phyloP scores from a whole-genome alignment of 2,113 vertebrate genomes.

The Lepus americanus region DNA sequence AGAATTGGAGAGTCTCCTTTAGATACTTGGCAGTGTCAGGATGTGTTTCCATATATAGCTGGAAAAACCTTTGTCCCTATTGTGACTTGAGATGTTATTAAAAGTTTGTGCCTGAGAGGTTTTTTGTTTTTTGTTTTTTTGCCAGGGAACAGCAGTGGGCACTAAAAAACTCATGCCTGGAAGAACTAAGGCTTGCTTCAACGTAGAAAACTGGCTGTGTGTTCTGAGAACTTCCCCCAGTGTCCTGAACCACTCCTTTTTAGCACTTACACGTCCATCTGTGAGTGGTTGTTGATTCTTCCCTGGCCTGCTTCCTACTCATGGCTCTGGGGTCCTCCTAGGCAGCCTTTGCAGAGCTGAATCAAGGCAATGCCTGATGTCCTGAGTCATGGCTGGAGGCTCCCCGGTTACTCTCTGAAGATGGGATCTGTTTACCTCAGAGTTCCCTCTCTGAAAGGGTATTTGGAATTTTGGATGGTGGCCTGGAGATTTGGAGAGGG shows the following conservation, averaged over 20 bases:
- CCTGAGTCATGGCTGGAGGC: conserved; percentile 45
- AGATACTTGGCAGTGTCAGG: conserved; percentile 72
- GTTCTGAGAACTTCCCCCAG: neutral
- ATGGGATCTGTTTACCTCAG: conserved; percentile 65
- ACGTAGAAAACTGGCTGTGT: neutral
- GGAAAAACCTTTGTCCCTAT: conserved; percentile 73
- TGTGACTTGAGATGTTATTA: conserved; percentile 66
- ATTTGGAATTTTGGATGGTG: conserved; percentile 73
- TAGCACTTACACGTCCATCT: neutral
- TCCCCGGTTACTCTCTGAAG: conserved; percentile 43
- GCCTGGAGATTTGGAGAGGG: conserved; percentile 66
- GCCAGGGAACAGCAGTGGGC: neutral
- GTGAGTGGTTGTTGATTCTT: conserved; percentile 22
- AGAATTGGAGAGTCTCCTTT: conserved; percentile 68
- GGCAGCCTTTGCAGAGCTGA: conserved; percentile 6
- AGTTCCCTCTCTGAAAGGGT: conserved; percentile 50
- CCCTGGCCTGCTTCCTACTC: conserved; percentile 38
- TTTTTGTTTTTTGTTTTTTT: conserved; percentile 24
- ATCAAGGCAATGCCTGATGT: neutral
- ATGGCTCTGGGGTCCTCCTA: neutral
- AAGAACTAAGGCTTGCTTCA: neutral
- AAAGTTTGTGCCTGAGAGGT: conserved; percentile 66
- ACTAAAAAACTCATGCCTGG: neutral
- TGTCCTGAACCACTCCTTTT: neutral
- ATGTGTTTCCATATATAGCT: conserved; percentile 66